Base-by-base conservation (phyloP, 2,113 vertebrate species). In the Prionailurus viverrinus region DNA sequence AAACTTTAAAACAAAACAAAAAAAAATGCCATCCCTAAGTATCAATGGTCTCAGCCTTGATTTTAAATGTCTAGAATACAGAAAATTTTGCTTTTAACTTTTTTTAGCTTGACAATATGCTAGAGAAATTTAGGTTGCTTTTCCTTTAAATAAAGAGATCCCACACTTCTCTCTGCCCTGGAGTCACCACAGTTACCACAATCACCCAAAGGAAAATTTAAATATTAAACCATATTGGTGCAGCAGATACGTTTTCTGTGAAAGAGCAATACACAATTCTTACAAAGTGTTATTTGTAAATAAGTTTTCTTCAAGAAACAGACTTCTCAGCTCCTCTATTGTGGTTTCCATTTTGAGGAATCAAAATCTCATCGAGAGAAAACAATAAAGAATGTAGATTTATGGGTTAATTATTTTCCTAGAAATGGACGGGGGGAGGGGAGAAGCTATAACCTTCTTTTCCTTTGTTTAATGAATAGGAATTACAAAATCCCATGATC, bases 401-500 rank as follows among this genome's bases (percentile, higher is more conserved):
- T 95, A 51, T 82, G 58, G 11, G 1, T 81, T 83, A 84, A 89
- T 95, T 91, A 33, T 82, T 79, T 71, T 36, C 51, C 84, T 93
- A 55, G 55, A 90, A 7, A 51, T 89, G 16, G 13, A 51, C 85
- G 4, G 8, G 33, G n/a, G 55, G 41, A 21, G 14, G 25, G 25
- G 53, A 45, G 97, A 95, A 96, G 58, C 36, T 48, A 79, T 31
- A 55, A 48, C 21, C 86, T 71, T 94, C 66, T 45, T 98, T 94
- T 93, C 97, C 66, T 80, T 9, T 98, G 6, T 89, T 84, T 97
- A 98, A 98, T 94, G 93, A 97, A 73, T 0, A 15, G 45, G 96
- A 98, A 95, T 95, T 96, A 91, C 14, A 95, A 95, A 98, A 90
- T 83, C 76, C 68, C 92, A 95, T 65, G 63, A 97, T 97, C 69